phyloP scores from a whole-genome alignment of 2,888 invertebrate genomes.

The Aleiodes leptofemur region DNA sequence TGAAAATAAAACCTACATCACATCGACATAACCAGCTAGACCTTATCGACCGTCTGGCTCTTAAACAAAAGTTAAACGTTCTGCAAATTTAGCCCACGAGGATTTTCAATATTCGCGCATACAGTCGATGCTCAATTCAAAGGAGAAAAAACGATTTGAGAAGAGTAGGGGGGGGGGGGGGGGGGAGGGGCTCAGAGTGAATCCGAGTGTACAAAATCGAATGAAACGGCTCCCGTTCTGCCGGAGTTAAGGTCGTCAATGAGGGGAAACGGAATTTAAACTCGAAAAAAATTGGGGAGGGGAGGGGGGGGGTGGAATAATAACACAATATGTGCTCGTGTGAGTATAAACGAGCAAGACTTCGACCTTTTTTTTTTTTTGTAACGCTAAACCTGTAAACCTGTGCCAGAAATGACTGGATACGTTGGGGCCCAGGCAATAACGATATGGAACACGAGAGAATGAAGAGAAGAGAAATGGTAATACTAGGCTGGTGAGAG shows the following conservation, averaged over 20 bases:
- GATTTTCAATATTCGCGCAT: constrained; percentile 15
- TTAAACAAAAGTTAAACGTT: constrained; percentile 31
- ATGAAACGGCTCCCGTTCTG: constrained; percentile 34
- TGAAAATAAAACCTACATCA: not conserved
- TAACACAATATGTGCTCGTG: constrained; percentile 25
- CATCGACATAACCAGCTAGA: constrained; percentile 19
- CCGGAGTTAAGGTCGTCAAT: not conserved
- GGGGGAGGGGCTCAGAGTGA: constrained; percentile 3
- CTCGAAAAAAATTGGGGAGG: constrained; percentile 36
- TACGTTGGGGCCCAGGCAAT: constrained; percentile 53
- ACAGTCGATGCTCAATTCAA: not conserved
- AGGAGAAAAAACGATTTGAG: not conserved
- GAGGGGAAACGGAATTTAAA: constrained; percentile 12
- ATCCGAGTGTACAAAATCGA: constrained; percentile 30
- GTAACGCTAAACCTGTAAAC: constrained; percentile 28
- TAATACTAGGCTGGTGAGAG: constrained; percentile 48
- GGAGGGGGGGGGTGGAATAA: constrained; percentile 12
- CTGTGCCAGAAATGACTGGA: constrained; percentile 47
- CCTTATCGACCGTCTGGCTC: constrained; percentile 20
- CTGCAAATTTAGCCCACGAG: constrained; percentile 21
- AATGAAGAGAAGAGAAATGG: constrained; percentile 47
- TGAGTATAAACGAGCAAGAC: constrained; percentile 4
- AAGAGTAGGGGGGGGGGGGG: too few species aligned
- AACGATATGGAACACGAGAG: constrained; percentile 52
- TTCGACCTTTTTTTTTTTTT: constrained; percentile 11